Evolutionary conservation across 2,797 vertebrate species (phyloP).

Genomic region (Pipistrellus nathusii): DNA sequence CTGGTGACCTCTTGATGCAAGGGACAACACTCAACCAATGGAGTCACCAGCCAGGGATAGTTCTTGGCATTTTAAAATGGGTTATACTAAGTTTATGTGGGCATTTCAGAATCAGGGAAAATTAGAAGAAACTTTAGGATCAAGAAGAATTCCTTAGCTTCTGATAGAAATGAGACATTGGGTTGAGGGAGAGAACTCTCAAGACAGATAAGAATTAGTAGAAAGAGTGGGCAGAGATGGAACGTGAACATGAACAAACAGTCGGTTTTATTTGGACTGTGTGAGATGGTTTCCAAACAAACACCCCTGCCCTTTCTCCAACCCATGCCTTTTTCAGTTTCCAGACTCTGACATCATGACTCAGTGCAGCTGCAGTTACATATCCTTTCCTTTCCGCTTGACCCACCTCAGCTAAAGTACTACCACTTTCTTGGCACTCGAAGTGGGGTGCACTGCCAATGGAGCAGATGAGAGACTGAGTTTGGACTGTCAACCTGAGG

Average conservation of each 20-base stretch:
- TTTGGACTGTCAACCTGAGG: constrained; percentile 57
- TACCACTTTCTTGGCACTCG: constrained; percentile 71
- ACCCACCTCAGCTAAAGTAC: constrained; percentile 62
- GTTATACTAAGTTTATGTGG: background rate
- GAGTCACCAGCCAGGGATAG: background rate
- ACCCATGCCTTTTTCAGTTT: constrained; percentile 56
- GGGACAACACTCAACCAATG: background rate
- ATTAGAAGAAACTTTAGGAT: background rate
- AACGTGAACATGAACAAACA: constrained; percentile 54
- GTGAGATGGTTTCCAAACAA: constrained; percentile 64
- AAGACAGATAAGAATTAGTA: constrained; percentile 39
- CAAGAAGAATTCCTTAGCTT: background rate
- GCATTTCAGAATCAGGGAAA: constrained; percentile 12
- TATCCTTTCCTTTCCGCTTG: constrained; percentile 68
- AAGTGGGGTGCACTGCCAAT: constrained; percentile 30
- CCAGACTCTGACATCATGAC: constrained; percentile 67
- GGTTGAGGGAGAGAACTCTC: constrained; percentile 20
- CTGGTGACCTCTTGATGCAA: background rate
- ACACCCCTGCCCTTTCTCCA: constrained; percentile 35
- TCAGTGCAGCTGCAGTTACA: constrained; percentile 55
- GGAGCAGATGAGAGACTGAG: constrained; percentile 53
- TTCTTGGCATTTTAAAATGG: background rate
- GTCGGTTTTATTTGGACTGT: constrained; percentile 68
- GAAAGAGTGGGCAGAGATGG: constrained; percentile 26
- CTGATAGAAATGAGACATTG: background rate